Conservation (phyloP, 2,888 invertebrate genomes). For the Cybosia mesomella region DNA sequence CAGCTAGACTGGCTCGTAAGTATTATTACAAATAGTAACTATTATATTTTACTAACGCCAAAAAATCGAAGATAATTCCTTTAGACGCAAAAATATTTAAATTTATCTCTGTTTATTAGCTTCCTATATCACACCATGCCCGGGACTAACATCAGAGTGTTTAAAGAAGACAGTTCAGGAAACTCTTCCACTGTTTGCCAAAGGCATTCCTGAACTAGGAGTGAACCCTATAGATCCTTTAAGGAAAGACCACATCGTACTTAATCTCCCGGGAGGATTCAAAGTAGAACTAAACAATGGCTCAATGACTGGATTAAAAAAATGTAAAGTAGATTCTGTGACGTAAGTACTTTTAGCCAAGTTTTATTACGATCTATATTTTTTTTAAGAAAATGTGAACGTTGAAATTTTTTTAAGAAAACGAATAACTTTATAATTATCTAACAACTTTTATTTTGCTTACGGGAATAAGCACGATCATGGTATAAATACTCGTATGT, state of each 20-base stretch:
- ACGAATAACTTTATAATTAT: no score
- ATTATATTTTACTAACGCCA: no score
- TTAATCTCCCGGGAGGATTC: conserved; percentile 68
- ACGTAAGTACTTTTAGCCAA: conserved; percentile 55
- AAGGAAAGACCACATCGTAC: conserved; percentile 48
- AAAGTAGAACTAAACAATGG: conserved; percentile 67
- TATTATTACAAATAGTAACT: conserved; percentile 21
- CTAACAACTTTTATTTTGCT: no score
- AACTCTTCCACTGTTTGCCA: conserved; percentile 63
- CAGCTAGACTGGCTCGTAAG: conserved; percentile 57
- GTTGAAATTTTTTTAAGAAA: no score
- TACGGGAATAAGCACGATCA: no score
- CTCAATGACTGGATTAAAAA: conserved; percentile 66
- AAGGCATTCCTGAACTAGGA: conserved; percentile 68
- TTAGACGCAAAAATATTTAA: not conserved
- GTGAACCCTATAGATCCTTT: conserved; percentile 66
- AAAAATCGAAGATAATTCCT: no score
- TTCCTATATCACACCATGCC: conserved; percentile 62
- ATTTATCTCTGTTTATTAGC: conserved; percentile 20
- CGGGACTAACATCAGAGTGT: conserved; percentile 65
- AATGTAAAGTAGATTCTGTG: conserved; percentile 68
- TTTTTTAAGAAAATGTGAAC: no score
- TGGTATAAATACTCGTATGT: no score
- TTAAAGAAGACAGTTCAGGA: conserved; percentile 66
- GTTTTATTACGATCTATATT: not conserved